Percentiles rank a stretch among this genome's conserved stretches.
Evolutionary conservation across 2,888 invertebrate genomes (phyloP).

Genomic region (Azorinus chamasolen): DNA sequence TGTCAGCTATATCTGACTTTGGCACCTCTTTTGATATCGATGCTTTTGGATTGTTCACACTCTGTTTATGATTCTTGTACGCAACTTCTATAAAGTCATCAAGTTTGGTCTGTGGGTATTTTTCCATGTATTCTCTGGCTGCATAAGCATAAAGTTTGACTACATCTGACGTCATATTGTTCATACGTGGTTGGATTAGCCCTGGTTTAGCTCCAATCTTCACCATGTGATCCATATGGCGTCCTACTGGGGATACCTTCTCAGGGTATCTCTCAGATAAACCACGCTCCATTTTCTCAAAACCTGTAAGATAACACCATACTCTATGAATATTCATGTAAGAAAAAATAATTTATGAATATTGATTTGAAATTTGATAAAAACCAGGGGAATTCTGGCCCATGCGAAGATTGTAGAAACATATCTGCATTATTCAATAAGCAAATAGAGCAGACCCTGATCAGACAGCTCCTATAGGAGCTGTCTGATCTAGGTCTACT

Average conservation of each 20-base stretch:
- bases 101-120: conserved; percentile 71
- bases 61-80: conserved; percentile 81
- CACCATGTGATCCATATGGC: conserved; percentile 82
- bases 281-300: conserved; percentile 84
- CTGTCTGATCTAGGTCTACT: too few relatives aligned
- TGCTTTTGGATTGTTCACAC: conserved; percentile 80
- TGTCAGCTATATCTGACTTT: conserved; percentile 66
- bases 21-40: conserved; percentile 72
- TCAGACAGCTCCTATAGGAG: too few relatives aligned
- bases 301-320: too few relatives aligned
- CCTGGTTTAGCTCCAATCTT: conserved; percentile 78
- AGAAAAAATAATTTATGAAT: too few relatives aligned
- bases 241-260: conserved; percentile 77
- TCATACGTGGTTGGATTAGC: conserved; percentile 75
- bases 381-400: too few relatives aligned
- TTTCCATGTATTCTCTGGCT: conserved; percentile 80
- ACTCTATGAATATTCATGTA: too few relatives aligned
- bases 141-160: conserved; percentile 84
- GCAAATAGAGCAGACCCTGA: too few relatives aligned
- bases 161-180: conserved; percentile 83
- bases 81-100: conserved; percentile 79
- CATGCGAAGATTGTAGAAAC: too few relatives aligned
- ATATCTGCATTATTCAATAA: too few relatives aligned
- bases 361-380: too few relatives aligned
- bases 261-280: conserved; percentile 80